Base-by-base conservation (phyloP, 1,140 invertebrate genomes). In the Aphidius ervi region DNA sequence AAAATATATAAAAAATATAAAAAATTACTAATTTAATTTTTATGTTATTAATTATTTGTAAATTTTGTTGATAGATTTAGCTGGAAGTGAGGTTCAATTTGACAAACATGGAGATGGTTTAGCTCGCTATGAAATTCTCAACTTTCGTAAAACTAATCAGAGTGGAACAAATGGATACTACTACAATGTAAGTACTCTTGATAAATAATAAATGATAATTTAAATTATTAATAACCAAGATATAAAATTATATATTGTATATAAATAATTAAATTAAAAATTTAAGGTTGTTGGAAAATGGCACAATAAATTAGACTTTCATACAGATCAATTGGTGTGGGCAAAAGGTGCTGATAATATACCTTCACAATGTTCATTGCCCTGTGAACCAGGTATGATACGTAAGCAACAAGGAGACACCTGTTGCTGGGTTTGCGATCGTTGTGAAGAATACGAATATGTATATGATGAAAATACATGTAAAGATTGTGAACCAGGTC, bases 401-500 rank as follows among this genome's bases (percentile, higher is more conserved):
- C 90, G 89, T 76, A 88, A 89, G 70, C 86, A 88, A 75, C 86
- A 88, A 75, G 83, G 83, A 40, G 85, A 87, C 76, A 86, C 85
- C 60, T 90, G 88, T 77, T 90, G 88, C 75, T 90, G 88, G 88
- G 86, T 86, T n/a, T 90, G 88, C 70, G 87, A 88, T 69, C 84
- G 82, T 52, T 90, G 88, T 68, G 83, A 86, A 65, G 79, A 83
- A 37, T 82, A 87, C 70, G 81, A 87, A 74, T 85, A 84, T 65
- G 83, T 88, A n/a, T 82, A 82, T 65, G 85, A 89, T 65, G 86
- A 88, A 58, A 81, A 82, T 59, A 88, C 85, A 42, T 88, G 86
- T 67, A 78, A 74, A 53, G 82, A 87, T 61, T 89, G 88, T 65
- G 82, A 81, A 4, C 77, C 82, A 9, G 88, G 88, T 0, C 76